Conservation (phyloP, 2,113 vertebrate species). For the Mesembrinibis cayennensis region DNA sequence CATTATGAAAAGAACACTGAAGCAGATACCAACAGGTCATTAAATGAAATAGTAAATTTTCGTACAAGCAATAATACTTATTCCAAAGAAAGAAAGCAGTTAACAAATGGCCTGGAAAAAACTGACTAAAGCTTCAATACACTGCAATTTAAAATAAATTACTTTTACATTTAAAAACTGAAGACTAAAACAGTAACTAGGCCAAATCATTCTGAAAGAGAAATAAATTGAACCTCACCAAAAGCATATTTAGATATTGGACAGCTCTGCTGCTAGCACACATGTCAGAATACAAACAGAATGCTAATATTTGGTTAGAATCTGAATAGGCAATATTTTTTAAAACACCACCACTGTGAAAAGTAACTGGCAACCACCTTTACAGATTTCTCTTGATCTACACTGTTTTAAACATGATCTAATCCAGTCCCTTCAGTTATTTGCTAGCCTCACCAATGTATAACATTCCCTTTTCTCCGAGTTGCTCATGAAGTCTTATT, state of each 20-base stretch:
- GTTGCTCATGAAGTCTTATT: background rate
- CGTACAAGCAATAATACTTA: conserved; percentile 38
- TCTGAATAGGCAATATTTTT: background rate
- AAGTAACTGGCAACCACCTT: background rate
- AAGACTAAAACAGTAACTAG: conserved; percentile 8
- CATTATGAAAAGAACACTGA: conserved; percentile 47
- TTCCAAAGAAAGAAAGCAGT: conserved; percentile 41
- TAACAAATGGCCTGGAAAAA: conserved; percentile 41
- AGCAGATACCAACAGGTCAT: conserved; percentile 40
- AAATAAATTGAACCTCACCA: background rate
- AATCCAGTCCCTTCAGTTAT: background rate
- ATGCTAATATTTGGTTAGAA: conserved; percentile 26
- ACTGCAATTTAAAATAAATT: conserved; percentile 48
- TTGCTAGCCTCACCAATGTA: background rate
- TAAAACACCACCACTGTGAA: background rate
- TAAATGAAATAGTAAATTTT: conserved; percentile 55
- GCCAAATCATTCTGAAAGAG: conserved; percentile 4
- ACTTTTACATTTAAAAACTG: conserved; percentile 35
- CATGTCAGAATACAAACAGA: conserved; percentile 6
- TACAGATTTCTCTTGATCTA: background rate
- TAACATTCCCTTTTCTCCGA: background rate
- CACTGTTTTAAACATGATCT: background rate
- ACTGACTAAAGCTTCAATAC: conserved; percentile 14
- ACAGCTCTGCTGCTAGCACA: conserved; percentile 18
- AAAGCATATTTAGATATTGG: conserved; percentile 3